phyloP scores from a whole-genome alignment of 2,113 vertebrate genomes.

The Hymenochirus boettgeri region DNA sequence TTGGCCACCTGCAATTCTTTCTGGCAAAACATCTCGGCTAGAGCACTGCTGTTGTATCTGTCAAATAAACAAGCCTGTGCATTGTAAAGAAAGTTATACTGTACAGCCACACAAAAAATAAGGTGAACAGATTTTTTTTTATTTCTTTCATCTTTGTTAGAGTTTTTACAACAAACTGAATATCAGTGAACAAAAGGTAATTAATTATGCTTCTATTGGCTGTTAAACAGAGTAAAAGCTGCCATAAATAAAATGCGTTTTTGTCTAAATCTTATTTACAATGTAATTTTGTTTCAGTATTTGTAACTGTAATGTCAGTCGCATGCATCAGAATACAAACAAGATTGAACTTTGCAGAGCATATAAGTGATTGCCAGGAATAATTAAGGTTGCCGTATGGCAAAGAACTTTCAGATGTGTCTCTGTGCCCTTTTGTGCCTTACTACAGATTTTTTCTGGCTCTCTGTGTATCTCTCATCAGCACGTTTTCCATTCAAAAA shows the following conservation, averaged over 20 bases:
- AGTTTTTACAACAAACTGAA: no score
- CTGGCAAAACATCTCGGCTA: no score
- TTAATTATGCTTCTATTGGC: background rate
- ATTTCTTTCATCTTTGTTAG: no score
- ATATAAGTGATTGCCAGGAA: constrained; percentile 33
- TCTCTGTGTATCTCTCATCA: constrained; percentile 31
- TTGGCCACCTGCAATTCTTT: no score
- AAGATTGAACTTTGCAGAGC: constrained; percentile 36
- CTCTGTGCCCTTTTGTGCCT: constrained; percentile 30
- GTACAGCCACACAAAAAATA: no score
- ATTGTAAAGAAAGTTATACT: no score
- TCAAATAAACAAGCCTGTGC: no score
- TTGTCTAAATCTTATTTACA: constrained; percentile 3
- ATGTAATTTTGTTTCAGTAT: constrained; percentile 28
- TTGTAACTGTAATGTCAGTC: constrained; percentile 31
- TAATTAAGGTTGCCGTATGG: constrained; percentile 31
- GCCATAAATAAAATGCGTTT: constrained; percentile 7
- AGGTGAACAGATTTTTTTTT: no score
- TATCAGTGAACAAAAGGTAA: no score
- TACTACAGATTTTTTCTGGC: constrained; percentile 4
- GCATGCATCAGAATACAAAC: constrained; percentile 27
- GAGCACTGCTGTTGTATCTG: no score
- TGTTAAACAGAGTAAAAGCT: background rate
- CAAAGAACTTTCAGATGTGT: constrained; percentile 22
- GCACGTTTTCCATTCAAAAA: constrained; percentile 29